Percentiles rank a stretch among this genome's conserved stretches.
These are phyloP conservation scores for Trichosurus vulpecula DNA, from an alignment of 2,797 vertebrate genomes.

Conservation along the genomic window DNA sequence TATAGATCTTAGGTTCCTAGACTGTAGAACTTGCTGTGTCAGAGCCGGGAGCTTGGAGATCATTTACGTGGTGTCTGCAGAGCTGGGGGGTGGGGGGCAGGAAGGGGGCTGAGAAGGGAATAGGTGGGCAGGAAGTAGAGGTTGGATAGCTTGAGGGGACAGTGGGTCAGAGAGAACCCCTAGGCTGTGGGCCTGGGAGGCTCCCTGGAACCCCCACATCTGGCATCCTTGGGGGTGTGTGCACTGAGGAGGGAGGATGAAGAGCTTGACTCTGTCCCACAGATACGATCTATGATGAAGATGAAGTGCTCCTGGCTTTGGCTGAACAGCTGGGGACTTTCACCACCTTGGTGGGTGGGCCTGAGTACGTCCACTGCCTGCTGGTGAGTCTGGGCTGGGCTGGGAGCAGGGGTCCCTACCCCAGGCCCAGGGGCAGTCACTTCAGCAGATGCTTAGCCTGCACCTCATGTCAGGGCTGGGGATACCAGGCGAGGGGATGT, in stretches of 20 bases:
- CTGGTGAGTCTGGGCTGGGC: slow-evolving; percentile 76
- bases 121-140: not conserved
- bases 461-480: no score
- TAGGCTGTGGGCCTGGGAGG: not conserved
- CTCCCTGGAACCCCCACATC: not conserved
- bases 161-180: no score
- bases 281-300: slow-evolving; percentile 87
- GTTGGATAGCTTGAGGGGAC: not conserved
- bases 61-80: not conserved
- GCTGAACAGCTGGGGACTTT: slow-evolving; percentile 86
- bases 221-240: not conserved
- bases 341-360: slow-evolving; percentile 84
- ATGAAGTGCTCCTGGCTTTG: slow-evolving; percentile 85
- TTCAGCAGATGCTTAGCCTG: not conserved
- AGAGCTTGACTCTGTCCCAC: not conserved
- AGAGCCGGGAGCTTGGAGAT: no score
- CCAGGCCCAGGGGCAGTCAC: not conserved
- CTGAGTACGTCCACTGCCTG: slow-evolving; percentile 84
- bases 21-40: not conserved
- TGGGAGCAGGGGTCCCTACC: no score
- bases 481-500: not conserved
- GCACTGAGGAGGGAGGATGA: not conserved
- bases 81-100: no score
- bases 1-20: not conserved
- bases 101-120: no score